phyloP scores from a whole-genome alignment of 2,888 invertebrate genomes.

The Microplitis manilae region DNA sequence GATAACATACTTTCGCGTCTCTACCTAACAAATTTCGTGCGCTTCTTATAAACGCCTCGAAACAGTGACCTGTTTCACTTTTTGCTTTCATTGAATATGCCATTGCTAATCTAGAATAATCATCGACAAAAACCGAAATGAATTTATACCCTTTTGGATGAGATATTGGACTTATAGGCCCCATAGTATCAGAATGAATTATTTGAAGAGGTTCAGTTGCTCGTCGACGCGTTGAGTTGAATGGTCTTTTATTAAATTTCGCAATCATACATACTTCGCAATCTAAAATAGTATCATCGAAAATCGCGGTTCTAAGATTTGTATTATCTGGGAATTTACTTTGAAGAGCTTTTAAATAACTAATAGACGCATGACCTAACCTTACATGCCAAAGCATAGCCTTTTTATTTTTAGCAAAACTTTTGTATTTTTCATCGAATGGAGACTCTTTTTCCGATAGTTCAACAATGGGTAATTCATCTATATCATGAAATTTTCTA shows the following conservation, averaged over 20 bases:
- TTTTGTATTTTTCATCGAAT: conserved; percentile 32
- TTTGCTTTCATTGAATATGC: conserved; percentile 50
- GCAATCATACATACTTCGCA: conserved; percentile 52
- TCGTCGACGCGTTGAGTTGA: conserved; percentile 39
- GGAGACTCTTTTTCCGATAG: conserved; percentile 28
- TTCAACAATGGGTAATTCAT: conserved; percentile 35
- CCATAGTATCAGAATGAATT: conserved; percentile 48
- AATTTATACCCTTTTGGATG: conserved; percentile 45
- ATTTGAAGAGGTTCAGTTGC: conserved; percentile 43
- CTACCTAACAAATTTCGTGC: conserved; percentile 49
- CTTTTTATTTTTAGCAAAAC: conserved; percentile 41
- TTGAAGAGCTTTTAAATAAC: conserved; percentile 49
- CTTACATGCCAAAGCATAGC: conserved; percentile 54
- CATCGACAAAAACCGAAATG: conserved; percentile 47
- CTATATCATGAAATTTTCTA: conserved; percentile 38
- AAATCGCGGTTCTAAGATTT: conserved; percentile 42
- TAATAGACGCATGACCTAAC: conserved; percentile 51
- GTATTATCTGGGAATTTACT: conserved; percentile 44
- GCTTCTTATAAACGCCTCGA: conserved; percentile 45
- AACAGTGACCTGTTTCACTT: conserved; percentile 45
- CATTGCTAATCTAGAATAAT: conserved; percentile 51
- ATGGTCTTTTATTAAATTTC: conserved; percentile 53
- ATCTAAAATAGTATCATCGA: conserved; percentile 49
- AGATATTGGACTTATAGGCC: conserved; percentile 41
- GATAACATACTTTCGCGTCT: conserved; percentile 51